A percentile compares a stretch with the other conserved stretches of the same genome.
Conservation (phyloP, 2,888 invertebrate species). For the Ariolimax columbianus region DNA sequence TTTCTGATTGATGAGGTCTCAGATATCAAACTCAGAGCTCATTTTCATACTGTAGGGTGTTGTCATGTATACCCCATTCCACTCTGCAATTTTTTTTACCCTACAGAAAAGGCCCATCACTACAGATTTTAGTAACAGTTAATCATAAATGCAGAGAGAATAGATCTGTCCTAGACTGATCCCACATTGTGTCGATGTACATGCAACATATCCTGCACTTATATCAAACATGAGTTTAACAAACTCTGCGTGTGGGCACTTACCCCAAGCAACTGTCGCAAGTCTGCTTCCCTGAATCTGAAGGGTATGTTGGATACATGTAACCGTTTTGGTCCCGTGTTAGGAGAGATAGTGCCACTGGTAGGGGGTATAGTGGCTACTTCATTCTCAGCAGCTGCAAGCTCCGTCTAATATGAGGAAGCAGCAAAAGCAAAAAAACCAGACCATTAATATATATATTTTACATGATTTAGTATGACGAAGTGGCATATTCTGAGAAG, state of each 20-base stretch:
- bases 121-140: too few species aligned
- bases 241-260: conserved; percentile 77
- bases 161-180: too few species aligned
- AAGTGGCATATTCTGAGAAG: not conserved
- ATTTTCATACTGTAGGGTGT: too few species aligned
- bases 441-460: not conserved
- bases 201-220: too few species aligned
- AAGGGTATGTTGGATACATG: conserved; percentile 99
- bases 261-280: conserved; percentile 98
- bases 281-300: conserved; percentile 98
- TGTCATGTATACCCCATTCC: too few species aligned
- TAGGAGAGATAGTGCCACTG: conserved; percentile 80
- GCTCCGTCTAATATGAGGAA: conserved; percentile 80
- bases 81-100: too few species aligned
- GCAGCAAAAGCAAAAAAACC: not conserved
- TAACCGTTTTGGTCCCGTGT: conserved; percentile 88
- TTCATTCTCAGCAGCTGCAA: conserved; percentile 81
- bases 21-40: too few species aligned
- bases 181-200: too few species aligned
- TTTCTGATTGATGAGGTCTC: too few species aligned
- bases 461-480: not conserved
- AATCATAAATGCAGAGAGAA: too few species aligned
- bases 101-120: too few species aligned
- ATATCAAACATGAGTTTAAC: too few species aligned
- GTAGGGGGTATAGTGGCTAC: conserved; percentile 69